phyloP scores from a whole-genome alignment of 2,113 vertebrate genomes.

The Pygathrix nemaeus region DNA sequence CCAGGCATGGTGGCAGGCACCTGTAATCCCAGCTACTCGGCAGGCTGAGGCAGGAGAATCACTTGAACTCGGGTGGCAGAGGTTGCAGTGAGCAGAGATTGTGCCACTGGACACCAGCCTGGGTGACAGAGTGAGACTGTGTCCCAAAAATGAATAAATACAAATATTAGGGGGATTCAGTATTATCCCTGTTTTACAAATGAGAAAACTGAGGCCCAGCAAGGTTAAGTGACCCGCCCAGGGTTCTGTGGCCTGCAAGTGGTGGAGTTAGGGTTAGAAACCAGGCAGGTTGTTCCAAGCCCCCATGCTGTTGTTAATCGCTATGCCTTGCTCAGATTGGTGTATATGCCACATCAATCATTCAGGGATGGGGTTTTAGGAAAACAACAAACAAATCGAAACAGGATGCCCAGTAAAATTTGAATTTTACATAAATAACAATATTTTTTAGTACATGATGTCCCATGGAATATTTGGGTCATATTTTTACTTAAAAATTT shows the following conservation, averaged over 20 bases:
- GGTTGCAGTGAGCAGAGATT: too few relatives aligned
- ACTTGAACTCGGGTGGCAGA: too few relatives aligned
- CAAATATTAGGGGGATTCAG: neutral
- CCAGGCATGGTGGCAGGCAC: too few relatives aligned
- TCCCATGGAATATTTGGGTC: neutral
- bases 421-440: neutral
- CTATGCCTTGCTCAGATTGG: neutral
- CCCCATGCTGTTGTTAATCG: fast-evolving
- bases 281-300: fast-evolving
- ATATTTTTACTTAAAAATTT: neutral
- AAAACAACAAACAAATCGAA: neutral
- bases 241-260: too few relatives aligned
- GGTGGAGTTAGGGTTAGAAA: neutral
- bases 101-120: too few relatives aligned
- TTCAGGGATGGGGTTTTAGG: neutral
- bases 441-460: fast-evolving
- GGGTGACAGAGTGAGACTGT: too few relatives aligned
- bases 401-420: neutral
- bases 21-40: too few relatives aligned
- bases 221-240: neutral
- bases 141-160: too few relatives aligned
- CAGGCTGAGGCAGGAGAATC: too few relatives aligned
- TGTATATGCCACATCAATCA: fast-evolving
- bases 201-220: neutral
- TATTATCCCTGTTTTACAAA: neutral